Evolutionary conservation across 2,113 vertebrate species (phyloP), one percentile per base, ranked within the genome.

Genomic region (Sapayoa aenigma): DNA sequence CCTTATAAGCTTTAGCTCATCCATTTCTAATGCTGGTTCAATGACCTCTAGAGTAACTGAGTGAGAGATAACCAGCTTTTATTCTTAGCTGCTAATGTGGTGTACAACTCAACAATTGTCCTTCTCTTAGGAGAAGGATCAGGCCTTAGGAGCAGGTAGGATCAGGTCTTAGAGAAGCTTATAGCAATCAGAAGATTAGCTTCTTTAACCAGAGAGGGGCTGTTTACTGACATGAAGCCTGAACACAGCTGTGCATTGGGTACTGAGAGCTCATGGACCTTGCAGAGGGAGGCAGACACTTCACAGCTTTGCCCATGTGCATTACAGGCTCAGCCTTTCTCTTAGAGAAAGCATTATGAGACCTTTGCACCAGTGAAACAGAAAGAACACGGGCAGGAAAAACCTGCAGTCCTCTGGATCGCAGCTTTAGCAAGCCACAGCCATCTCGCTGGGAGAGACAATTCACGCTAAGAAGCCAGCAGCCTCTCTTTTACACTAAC

Each of bases 61-160:
- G n/a, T 68, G 80, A 94, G 76, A 92, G 84, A 94, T 81, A 94
- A 90, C 80, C 73, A 94, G 84, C 84, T 95, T 95, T 94, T 93
- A 86, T 93, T 92, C 73, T 76, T 72, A 65, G 47, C 89, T 84
- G 52, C 47, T 93, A 93, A 88, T 62, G 24, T 80, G 72, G 84
- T 67, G 76, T 74, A 44, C 56, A 80, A n/a, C 30, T 59, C 68
- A 90, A 47, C 76, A 92, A 88, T 50, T 89, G 83, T 73, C 56
- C 83, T 96, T 94, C 76, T 93, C 76, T 69, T 77, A 67, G 68
- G 75, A 73, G 75, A 82, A 93, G 74, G 53, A 94, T 95, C 85
- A 91, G 78, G 28, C 87, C 82, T 89, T 79, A 68, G 87, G 19
- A 85, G 44, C 66, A 93, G 62, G 75, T 90, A 96, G 58, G 85